Percentiles rank a stretch among this genome's conserved stretches.
Evolutionary conservation across 2,797 vertebrate species (phyloP).

Genomic region (Hyperoplus immaculatus): DNA sequence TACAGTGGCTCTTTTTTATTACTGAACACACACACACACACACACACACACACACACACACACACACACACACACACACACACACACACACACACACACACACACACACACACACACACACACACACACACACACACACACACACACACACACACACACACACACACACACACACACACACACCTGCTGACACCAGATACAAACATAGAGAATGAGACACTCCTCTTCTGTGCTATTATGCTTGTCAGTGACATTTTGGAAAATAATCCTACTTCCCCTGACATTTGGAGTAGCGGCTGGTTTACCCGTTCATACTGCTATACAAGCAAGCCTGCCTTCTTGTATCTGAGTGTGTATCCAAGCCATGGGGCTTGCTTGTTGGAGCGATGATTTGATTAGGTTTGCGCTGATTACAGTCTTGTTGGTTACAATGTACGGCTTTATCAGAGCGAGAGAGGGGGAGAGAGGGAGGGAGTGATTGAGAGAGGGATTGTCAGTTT

Average conservation of each 20-base stretch:
- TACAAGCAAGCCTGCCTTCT: constrained; percentile 55
- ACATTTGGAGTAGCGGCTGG: constrained; percentile 64
- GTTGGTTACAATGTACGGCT: constrained; percentile 75
- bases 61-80: constrained; percentile 68
- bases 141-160: constrained; percentile 40
- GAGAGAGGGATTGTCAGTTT: constrained; percentile 63
- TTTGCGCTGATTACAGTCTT: constrained; percentile 75
- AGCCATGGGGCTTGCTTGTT: constrained; percentile 63
- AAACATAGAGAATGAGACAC: constrained; percentile 68
- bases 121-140: constrained; percentile 67
- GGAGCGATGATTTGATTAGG: constrained; percentile 78
- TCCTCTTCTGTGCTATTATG: constrained; percentile 66
- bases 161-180: constrained; percentile 48
- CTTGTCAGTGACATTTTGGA: constrained; percentile 70
- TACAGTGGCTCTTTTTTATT: constrained; percentile 47
- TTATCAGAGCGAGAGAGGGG: constrained; percentile 41
- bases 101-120: constrained; percentile 67
- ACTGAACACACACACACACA: constrained; percentile 46
- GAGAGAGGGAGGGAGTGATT: constrained; percentile 51
- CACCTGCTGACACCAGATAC: constrained; percentile 69
- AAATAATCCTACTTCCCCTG: constrained; percentile 70
- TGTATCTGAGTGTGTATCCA: constrained; percentile 56
- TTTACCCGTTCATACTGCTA: constrained; percentile 47
- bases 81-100: constrained; percentile 64
- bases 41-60: constrained; percentile 59